Evolutionary conservation across 2,113 vertebrate species (phyloP), one percentile per base, ranked within the genome.

Genomic region (Nansenia antarctica): DNA sequence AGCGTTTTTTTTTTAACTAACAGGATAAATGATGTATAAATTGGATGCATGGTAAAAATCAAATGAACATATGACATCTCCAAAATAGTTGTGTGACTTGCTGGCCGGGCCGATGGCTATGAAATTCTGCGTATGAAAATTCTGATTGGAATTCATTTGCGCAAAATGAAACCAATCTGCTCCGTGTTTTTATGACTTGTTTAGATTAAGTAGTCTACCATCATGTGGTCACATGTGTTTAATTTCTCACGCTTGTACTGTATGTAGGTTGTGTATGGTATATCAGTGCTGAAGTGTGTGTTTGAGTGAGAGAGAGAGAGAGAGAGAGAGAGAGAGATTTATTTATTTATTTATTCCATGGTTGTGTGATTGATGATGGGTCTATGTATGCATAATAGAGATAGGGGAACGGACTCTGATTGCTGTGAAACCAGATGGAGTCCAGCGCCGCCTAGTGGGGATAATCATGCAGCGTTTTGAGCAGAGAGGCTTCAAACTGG

Each of bases 401-500:
- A n/a, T 52, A n/a, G 18, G 54, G 65, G 96, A 99, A 82, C 82
- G 89, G 76, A 98, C 97, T 0, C 89, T 99, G 60, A 86, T 98
- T 3, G 93, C 95, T 0, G 92, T 97, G 45, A 99, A 99, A 78
- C 96, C 98, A 0, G 97, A 99, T 1, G 97, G 96, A 1, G 93
- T 99, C 34, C 96, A 96, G 70, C 91, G 96, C 27, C 89, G 94
- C 42, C 92, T 98, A 1, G 89, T 99, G 0, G 96, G 98, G 2
- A 90, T 93, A 4, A 92, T 97, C 45, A 94, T 97, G 69, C 91
- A 89, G 53, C 94, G 96, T 62, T 98, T 98, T 35, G 97, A 99
- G 89, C 91, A 82, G 72, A 89, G 94, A 0, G 96, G 96, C 62
- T 99, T 98, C 87, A 94, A 93, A 65, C 89, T 99, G 73, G 95